phyloP scores from a whole-genome alignment of 2,797 vertebrate genomes.

The Hyperoplus immaculatus region DNA sequence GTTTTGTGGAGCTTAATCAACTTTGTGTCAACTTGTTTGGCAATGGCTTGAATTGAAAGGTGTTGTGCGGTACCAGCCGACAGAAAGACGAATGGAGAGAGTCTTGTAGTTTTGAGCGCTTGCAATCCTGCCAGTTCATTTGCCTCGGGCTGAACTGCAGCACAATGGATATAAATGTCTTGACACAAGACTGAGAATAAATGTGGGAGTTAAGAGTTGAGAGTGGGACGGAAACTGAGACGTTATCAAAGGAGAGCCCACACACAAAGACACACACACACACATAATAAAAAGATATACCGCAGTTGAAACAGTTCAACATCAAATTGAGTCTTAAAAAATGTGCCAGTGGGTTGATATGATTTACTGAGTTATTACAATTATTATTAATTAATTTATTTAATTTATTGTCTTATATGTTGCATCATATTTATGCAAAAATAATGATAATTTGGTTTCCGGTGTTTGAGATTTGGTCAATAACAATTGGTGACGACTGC shows the following conservation, averaged over 20 bases:
- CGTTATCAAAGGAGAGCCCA: not conserved
- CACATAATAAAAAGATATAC: not conserved
- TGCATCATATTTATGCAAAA: slow-evolving; percentile 5
- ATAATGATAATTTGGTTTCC: slow-evolving; percentile 20
- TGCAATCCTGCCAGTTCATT: slow-evolving; percentile 27
- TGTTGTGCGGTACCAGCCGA: not conserved
- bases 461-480: slow-evolving; percentile 8
- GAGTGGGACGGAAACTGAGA: slow-evolving; percentile 17
- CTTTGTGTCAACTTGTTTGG: too few relatives aligned
- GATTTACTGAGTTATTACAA: not conserved
- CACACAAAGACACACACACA: slow-evolving; percentile 16
- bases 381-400: too few relatives aligned
- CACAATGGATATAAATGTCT: slow-evolving; percentile 37
- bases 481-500: not conserved
- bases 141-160: slow-evolving; percentile 28
- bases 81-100: slow-evolving; percentile 26
- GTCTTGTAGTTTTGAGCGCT: slow-evolving; percentile 13
- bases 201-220: not conserved
- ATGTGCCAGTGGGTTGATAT: not conserved
- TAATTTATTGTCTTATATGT: not conserved
- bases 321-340: slow-evolving; percentile 11
- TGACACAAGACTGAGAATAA: slow-evolving; percentile 17
- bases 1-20: too few relatives aligned
- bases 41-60: too few relatives aligned
- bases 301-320: slow-evolving; percentile 4